Base-by-base conservation (phyloP, 2,797 vertebrate genomes). In the Chaunax sp. region DNA sequence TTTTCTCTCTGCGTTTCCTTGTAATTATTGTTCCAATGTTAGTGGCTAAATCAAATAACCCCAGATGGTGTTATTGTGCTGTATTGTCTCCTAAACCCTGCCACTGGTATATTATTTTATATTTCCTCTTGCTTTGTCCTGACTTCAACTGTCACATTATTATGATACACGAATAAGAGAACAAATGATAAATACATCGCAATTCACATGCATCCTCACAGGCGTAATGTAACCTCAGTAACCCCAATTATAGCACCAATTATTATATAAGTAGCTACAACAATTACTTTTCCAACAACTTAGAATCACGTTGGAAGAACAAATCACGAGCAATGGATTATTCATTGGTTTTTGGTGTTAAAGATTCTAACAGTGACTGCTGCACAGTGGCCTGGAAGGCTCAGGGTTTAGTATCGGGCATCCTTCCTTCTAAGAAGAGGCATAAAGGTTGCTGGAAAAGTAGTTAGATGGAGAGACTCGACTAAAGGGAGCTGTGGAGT, bases 401-500 rank as follows among this genome's bases (percentile, higher is more conserved):
- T 59, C 12, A 5, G 20, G 41, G 18, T 51, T 49, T 16, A 2
- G 38, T 44, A 3, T 33, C 38, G 14, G 40, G 43, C 46, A n/a
- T 76, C 33, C 62, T 67, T 72, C 30, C 28, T 77, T 56, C 46
- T 53, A 40, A 60, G 46, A 23, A 46, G 18, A 33, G 71, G 51
- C 50, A 62, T 71, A 64, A 63, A 47, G 35, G 25, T 81, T 57
- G 46, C 61, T 77, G 45, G 72, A 53, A 35, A 20, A 64, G 62
- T 38, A 16, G 53, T 45, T 33, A 52, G 38, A 73, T 30, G 23
- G 62, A 64, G 47, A 70, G 38, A 54, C 41, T 58, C 37, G 40
- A 45, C 57, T 64, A 43, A 66, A 67, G 51, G 52, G 46, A 69
- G 61, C 78, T 20, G 40, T 70, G 78, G 54, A 77, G 67, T 77